Evolutionary conservation across 2,113 vertebrate species (phyloP).

Genomic region (Ascaphus truei): DNA sequence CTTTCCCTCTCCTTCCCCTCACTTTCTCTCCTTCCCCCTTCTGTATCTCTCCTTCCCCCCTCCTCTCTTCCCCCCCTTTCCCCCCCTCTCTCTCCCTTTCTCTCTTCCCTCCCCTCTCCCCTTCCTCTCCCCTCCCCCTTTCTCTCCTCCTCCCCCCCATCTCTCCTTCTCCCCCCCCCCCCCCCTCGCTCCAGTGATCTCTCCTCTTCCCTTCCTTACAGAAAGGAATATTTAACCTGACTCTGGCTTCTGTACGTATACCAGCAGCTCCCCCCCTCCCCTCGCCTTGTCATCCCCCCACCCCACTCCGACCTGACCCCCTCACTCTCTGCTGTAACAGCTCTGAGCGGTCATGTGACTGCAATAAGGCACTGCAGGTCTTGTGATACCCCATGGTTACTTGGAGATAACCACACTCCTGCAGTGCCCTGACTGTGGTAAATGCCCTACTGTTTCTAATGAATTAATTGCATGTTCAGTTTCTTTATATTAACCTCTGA

Average conservation of each 20-base stretch:
- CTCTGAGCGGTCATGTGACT: not conserved
- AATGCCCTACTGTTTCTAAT: conserved; percentile 61
- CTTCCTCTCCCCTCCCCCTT: not conserved
- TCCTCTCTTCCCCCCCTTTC: not conserved
- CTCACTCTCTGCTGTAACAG: too few species aligned
- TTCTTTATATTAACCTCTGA: not conserved
- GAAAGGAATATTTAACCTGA: conserved; percentile 58
- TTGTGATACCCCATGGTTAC: not conserved
- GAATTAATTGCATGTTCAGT: conserved; percentile 48
- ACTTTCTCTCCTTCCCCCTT: not conserved
- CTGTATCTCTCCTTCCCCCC: not conserved
- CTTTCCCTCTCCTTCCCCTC: not conserved
- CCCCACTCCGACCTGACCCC: conserved; percentile 33
- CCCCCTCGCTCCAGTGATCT: not conserved
- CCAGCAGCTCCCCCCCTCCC: not conserved
- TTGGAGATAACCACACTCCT: not conserved
- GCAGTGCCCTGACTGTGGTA: conserved; percentile 49
- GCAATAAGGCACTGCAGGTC: not conserved
- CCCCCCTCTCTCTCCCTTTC: too few species aligned
- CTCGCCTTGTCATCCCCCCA: conserved; percentile 3
- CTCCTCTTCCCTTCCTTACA: conserved; percentile 41
- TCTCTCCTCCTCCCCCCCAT: not conserved
- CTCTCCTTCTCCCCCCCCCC: not conserved
- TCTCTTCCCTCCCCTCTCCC: too few species aligned
- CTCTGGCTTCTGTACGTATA: conserved; percentile 54